Conservation (phyloP, 35 echinoderm and acorn worm genomes). For the Chiridota heheva region DNA sequence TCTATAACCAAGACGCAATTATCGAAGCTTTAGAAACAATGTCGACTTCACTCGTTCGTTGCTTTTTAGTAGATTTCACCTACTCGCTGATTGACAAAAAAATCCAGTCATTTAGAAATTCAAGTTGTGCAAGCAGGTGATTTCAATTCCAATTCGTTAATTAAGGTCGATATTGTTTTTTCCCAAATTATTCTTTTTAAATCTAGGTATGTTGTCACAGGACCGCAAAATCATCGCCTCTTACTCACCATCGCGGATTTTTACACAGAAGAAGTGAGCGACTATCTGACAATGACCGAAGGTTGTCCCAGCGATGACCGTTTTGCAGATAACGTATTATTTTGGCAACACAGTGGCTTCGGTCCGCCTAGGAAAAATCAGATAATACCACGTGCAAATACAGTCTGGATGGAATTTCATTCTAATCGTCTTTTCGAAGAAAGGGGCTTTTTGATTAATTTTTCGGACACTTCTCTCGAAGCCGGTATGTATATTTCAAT, state of each 20-base stretch:
- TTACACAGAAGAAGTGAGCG: slow-evolving; percentile 1
- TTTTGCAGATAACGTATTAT: neutral
- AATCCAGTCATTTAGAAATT: too few relatives aligned
- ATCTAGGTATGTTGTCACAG: slow-evolving; percentile 2
- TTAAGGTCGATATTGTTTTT: too few relatives aligned
- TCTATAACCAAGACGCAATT: too few relatives aligned
- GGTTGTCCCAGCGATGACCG: neutral
- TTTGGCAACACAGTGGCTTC: slow-evolving; percentile 7
- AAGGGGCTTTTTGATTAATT: slow-evolving; percentile 15
- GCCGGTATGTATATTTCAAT: slow-evolving; percentile 30
- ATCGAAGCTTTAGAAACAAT: too few relatives aligned
- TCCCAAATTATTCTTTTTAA: too few relatives aligned
- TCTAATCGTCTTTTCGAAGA: neutral
- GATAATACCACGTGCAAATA: slow-evolving; percentile 14
- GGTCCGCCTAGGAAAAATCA: slow-evolving; percentile 22
- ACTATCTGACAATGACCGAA: slow-evolving; percentile 19
- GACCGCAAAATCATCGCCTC: slow-evolving; percentile 18
- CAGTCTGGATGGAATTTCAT: slow-evolving; percentile 29
- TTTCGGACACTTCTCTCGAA: slow-evolving; percentile 25
- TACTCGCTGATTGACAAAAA: too few relatives aligned
- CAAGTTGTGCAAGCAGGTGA: too few relatives aligned
- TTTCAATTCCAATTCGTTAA: too few relatives aligned
- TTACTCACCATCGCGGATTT: slow-evolving; percentile 19
- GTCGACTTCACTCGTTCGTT: too few relatives aligned
- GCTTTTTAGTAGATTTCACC: too few relatives aligned